These are phyloP conservation scores for Boleophthalmus pectinirostris DNA, from an alignment of 2,113 vertebrate species.

Conservation along the genomic window DNA sequence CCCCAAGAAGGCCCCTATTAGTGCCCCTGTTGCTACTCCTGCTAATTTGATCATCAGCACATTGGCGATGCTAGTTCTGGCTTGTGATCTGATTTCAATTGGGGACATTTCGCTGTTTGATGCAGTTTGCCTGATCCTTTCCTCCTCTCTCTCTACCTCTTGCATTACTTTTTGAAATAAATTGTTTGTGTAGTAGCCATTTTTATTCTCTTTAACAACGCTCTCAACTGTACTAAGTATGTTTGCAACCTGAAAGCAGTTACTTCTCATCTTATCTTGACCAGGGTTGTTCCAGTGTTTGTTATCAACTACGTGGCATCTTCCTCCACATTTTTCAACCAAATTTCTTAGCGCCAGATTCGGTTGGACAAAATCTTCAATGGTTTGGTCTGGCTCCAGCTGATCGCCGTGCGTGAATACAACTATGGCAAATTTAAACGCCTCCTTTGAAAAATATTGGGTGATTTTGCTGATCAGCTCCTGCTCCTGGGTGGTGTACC, in stretches of 20 bases:
- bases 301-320: neutral
- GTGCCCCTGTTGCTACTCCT: neutral
- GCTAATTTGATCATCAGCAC: neutral
- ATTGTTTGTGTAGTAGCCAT: neutral
- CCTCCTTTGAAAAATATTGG: neutral
- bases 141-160: neutral
- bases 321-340: neutral
- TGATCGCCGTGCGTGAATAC: neutral
- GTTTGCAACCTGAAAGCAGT: neutral
- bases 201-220: neutral
- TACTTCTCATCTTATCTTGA: neutral
- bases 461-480: neutral
- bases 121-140: neutral
- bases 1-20: neutral
- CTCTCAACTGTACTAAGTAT: neutral
- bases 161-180: neutral
- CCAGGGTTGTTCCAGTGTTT: neutral
- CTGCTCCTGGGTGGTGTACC: neutral
- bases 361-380: neutral
- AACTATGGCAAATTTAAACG: neutral
- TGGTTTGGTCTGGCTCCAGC: neutral
- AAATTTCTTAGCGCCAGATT: neutral
- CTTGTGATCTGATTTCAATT: neutral
- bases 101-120: neutral
- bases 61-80: neutral